Conservation (phyloP, 2,113 vertebrate species). For the Lasiurus borealis region DNA sequence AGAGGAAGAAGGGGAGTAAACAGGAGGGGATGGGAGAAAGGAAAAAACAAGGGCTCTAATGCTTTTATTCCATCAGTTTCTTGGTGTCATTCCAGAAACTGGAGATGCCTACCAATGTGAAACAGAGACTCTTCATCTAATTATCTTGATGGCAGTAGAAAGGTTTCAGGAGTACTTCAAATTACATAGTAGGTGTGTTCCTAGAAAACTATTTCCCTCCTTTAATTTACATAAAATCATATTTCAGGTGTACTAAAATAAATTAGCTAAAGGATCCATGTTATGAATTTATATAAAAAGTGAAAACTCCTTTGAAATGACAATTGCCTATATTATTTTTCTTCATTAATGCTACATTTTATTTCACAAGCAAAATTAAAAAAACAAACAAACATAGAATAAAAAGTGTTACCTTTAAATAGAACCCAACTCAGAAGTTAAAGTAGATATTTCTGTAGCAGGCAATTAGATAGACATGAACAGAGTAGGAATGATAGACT, state of each 20-base stretch:
- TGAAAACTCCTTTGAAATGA: background rate
- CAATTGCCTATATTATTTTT: background rate
- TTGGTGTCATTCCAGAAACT: slow-evolving; percentile 12
- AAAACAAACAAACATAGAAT: background rate
- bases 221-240: slow-evolving; percentile 15
- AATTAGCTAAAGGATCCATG: background rate
- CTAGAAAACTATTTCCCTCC: background rate
- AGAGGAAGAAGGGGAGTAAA: no score
- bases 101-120: background rate
- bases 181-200: background rate
- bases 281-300: slow-evolving; percentile 22
- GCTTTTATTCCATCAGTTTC: background rate
- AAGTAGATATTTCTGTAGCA: background rate
- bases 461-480: background rate
- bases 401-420: slow-evolving; percentile 32
- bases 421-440: slow-evolving; percentile 16
- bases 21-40: background rate
- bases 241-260: slow-evolving; percentile 3
- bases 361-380: slow-evolving; percentile 7
- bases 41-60: background rate
- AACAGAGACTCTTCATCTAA: background rate
- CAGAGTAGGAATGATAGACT: background rate
- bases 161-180: background rate
- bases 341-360: background rate
- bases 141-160: background rate